These are phyloP conservation scores for Antrozous pallidus DNA, from an alignment of 2,797 vertebrate genomes.

Conservation along the genomic window DNA sequence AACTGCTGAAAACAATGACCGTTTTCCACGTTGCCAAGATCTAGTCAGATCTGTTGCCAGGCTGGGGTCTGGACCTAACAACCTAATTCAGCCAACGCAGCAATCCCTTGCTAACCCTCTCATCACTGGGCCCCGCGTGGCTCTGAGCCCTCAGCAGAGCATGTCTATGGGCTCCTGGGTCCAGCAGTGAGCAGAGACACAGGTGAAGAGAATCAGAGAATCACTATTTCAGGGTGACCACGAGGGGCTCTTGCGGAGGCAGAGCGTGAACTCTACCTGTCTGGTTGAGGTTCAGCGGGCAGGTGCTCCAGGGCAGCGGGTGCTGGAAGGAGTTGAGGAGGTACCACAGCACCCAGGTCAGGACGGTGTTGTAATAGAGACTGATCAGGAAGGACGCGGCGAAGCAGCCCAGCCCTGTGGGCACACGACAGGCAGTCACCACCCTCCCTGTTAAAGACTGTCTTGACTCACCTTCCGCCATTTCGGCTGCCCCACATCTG, in stretches of 20 bases:
- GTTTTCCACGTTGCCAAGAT: fast-evolving
- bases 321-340: constrained; percentile 92
- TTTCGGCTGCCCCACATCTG: background rate
- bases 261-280: constrained; percentile 82
- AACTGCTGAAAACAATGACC: fast-evolving
- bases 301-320: constrained; percentile 91
- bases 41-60: fast-evolving
- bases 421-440: fast-evolving
- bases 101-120: fast-evolving
- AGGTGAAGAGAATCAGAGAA: fast-evolving
- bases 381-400: constrained; percentile 85
- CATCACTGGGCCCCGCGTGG: fast-evolving
- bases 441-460: background rate
- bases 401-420: constrained; percentile 86
- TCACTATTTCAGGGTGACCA: fast-evolving
- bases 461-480: background rate
- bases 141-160: background rate
- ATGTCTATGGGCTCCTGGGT: fast-evolving
- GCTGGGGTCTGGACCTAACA: background rate
- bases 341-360: constrained; percentile 94
- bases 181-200: fast-evolving
- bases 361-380: constrained; percentile 90
- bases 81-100: background rate
- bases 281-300: constrained; percentile 84
- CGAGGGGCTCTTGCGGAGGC: fast-evolving